A percentile compares a stretch with the other conserved stretches of the same genome.
Conservation (phyloP, 2,113 vertebrate genomes). For the Apteryx owenii region DNA sequence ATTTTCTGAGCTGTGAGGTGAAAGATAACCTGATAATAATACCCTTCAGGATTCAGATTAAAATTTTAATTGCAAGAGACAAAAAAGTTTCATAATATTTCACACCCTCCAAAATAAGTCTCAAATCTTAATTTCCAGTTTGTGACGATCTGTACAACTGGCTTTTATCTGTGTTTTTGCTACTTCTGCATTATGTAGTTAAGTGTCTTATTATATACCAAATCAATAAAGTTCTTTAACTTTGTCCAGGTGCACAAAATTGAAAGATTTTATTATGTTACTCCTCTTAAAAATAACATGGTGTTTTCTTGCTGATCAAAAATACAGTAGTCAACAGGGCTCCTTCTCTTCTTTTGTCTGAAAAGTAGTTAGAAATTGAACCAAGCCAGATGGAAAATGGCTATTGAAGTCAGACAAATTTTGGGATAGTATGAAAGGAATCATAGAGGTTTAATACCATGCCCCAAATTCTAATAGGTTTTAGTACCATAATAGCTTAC, state of each 20-base stretch:
- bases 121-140: neutral
- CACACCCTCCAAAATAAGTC: neutral
- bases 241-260: neutral
- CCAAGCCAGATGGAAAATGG: neutral
- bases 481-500: neutral
- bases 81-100: neutral
- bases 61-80: neutral
- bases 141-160: neutral
- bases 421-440: neutral
- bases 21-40: neutral
- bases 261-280: neutral
- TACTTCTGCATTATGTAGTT: neutral
- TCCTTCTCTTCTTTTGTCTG: neutral
- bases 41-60: neutral
- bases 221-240: neutral
- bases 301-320: neutral
- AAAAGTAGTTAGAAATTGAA: neutral
- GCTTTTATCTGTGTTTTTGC: neutral
- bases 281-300: neutral
- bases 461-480: neutral
- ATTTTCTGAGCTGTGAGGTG: neutral
- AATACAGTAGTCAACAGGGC: neutral
- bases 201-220: neutral
- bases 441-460: neutral
- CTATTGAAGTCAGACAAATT: neutral